Percentiles rank a stretch among this genome's conserved stretches.
These are phyloP conservation scores for Eretmochelys imbricata DNA, from an alignment of 2,113 vertebrate species.

Conservation along the genomic window DNA sequence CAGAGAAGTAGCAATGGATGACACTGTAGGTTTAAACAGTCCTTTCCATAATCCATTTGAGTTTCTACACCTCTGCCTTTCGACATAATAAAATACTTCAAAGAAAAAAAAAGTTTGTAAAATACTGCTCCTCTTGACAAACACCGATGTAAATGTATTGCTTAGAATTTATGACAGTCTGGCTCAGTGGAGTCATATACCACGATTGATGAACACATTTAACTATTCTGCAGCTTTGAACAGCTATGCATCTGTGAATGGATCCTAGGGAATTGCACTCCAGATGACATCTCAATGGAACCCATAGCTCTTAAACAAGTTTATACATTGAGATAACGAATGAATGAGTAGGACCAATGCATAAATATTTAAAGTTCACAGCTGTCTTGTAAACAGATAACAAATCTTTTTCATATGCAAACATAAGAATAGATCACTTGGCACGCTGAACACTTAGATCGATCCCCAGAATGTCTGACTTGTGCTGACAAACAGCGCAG, in stretches of 20 bases:
- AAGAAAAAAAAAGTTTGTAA: slow-evolving; percentile 10
- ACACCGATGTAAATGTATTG: not conserved
- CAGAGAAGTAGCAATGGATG: not conserved
- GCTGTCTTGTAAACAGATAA: slow-evolving; percentile 60
- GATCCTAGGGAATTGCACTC: slow-evolving; percentile 54
- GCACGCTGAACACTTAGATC: slow-evolving; percentile 1
- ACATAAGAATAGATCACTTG: slow-evolving; percentile 13
- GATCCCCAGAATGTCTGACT: not conserved
- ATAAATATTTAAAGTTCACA: slow-evolving; percentile 72
- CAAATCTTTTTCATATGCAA: slow-evolving; percentile 58
- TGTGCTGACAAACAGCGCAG: not conserved
- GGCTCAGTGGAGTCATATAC: slow-evolving; percentile 26
- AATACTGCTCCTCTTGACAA: not conserved
- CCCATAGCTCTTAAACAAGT: slow-evolving; percentile 29
- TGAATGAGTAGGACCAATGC: slow-evolving; percentile 42
- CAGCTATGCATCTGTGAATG: slow-evolving; percentile 40
- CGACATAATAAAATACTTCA: slow-evolving; percentile 28
- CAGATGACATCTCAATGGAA: slow-evolving; percentile 72
- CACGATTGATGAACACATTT: slow-evolving; percentile 58
- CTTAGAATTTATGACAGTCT: slow-evolving; percentile 48
- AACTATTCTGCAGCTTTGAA: slow-evolving; percentile 47
- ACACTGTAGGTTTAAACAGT: not conserved
- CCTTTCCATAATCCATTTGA: not conserved
- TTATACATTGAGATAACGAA: slow-evolving; percentile 59
- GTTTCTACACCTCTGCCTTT: not conserved